Evolutionary conservation across 2,888 invertebrate species (phyloP).

Genomic region (Ditula angustiorana): DNA sequence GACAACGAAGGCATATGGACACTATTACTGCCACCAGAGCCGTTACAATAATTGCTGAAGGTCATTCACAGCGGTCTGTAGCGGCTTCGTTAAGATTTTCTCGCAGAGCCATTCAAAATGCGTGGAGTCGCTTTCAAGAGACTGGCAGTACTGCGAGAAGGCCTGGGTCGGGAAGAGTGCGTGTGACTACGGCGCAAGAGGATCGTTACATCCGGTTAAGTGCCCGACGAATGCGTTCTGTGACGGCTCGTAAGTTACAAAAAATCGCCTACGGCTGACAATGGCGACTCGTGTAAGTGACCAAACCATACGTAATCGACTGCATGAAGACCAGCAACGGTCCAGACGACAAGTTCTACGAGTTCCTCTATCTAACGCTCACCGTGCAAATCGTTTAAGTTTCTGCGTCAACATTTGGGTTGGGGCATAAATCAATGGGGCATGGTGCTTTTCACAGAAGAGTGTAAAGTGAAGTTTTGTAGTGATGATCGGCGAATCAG

Average conservation of each 20-base stretch:
- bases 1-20: no score
- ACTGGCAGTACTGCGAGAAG: constrained; percentile 25
- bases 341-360: neutral
- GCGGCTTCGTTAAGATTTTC: constrained; percentile 13
- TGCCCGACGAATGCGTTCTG: neutral
- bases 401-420: neutral
- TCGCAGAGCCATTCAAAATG: constrained; percentile 33
- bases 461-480: no score
- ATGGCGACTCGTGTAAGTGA: neutral
- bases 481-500: no score
- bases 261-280: neutral
- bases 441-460: neutral
- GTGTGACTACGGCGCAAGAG: no score
- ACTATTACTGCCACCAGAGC: no score
- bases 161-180: no score
- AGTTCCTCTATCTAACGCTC: neutral
- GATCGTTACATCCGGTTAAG: no score
- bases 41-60: no score
- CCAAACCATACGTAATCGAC: neutral
- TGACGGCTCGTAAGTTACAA: neutral
- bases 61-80: no score
- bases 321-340: neutral
- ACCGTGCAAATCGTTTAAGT: neutral
- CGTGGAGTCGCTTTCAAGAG: constrained; percentile 38
- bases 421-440: neutral